phyloP scores from a whole-genome alignment of 2,888 invertebrate species.

The Cantharis flavilabris region DNA sequence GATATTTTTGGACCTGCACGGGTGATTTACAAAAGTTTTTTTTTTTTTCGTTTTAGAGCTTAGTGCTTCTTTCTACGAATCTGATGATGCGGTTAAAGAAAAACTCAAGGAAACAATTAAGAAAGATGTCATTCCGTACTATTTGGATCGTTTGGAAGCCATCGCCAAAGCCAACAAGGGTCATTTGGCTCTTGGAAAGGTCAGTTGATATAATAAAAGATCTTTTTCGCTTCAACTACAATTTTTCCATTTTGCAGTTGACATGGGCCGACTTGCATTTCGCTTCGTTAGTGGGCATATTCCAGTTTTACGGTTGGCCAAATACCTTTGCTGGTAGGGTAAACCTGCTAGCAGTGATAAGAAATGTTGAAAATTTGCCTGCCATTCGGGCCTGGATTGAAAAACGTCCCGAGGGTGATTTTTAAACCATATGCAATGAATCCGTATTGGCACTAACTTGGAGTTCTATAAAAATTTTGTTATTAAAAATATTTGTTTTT shows the following conservation, averaged over 20 bases:
- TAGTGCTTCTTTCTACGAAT: conserved; percentile 60
- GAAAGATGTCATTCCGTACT: conserved; percentile 60
- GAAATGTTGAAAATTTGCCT: too few relatives aligned
- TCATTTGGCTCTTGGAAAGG: conserved; percentile 55
- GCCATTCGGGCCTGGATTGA: too few relatives aligned
- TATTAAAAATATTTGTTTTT: too few relatives aligned
- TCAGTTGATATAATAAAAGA: not conserved
- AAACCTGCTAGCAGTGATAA: too few relatives aligned
- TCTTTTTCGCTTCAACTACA: too few relatives aligned
- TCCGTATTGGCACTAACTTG: too few relatives aligned
- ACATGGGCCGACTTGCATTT: conserved; percentile 70
- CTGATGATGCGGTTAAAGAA: conserved; percentile 58
- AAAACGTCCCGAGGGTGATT: too few relatives aligned
- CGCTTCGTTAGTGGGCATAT: conserved; percentile 62
- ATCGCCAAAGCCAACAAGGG: conserved; percentile 64
- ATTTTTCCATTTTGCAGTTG: conserved; percentile 51
- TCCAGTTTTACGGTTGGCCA: conserved; percentile 60
- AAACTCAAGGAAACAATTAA: conserved; percentile 56
- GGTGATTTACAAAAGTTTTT: not conserved
- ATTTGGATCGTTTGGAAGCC: conserved; percentile 61
- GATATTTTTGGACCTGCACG: conserved; percentile 32
- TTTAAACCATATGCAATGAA: too few relatives aligned
- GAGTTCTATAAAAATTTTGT: too few relatives aligned
- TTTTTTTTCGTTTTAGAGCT: conserved; percentile 51
- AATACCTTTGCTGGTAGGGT: conserved; percentile 27